phyloP scores from a whole-genome alignment of 2,888 invertebrate genomes.

The Dastarcus helophoroides region DNA sequence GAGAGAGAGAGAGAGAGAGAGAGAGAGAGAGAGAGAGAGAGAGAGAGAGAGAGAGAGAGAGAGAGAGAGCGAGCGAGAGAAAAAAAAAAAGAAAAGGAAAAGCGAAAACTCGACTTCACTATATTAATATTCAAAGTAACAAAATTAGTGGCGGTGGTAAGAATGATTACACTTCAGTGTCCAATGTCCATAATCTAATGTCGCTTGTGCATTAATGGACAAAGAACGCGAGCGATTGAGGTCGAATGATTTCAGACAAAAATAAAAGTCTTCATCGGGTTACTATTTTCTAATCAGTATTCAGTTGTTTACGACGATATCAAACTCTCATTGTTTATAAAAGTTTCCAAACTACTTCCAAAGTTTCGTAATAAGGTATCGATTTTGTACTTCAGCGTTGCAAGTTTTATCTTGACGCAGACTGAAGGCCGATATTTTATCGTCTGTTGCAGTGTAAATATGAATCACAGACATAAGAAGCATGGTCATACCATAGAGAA shows the following conservation, averaged over 20 bases:
- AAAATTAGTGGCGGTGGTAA: too few relatives aligned
- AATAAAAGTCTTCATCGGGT: slow-evolving; percentile 16
- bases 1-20: too few relatives aligned
- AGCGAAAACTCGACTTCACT: too few relatives aligned
- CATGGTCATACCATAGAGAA: slow-evolving; percentile 44
- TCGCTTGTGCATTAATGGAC: slow-evolving; percentile 13
- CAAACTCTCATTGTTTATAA: slow-evolving; percentile 34
- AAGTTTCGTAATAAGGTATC: slow-evolving; percentile 34
- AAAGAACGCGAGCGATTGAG: slow-evolving; percentile 13
- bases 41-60: too few relatives aligned
- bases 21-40: too few relatives aligned
- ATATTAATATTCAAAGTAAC: too few relatives aligned
- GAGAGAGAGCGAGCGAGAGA: too few relatives aligned
- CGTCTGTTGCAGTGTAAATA: slow-evolving; percentile 24
- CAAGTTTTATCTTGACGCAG: slow-evolving; percentile 18
- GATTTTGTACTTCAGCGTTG: slow-evolving; percentile 29
- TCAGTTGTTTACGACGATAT: slow-evolving; percentile 32
- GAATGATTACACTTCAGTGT: too few relatives aligned
- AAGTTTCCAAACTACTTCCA: slow-evolving; percentile 31
- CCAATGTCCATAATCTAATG: too few relatives aligned
- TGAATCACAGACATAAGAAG: slow-evolving; percentile 36
- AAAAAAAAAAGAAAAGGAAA: too few relatives aligned
- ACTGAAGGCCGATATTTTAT: slow-evolving; percentile 23
- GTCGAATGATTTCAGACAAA: too few relatives aligned
- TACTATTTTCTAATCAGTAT: slow-evolving; percentile 29